phyloP scores from a whole-genome alignment of 1,140 invertebrate species.

The Lethrus apterus region DNA sequence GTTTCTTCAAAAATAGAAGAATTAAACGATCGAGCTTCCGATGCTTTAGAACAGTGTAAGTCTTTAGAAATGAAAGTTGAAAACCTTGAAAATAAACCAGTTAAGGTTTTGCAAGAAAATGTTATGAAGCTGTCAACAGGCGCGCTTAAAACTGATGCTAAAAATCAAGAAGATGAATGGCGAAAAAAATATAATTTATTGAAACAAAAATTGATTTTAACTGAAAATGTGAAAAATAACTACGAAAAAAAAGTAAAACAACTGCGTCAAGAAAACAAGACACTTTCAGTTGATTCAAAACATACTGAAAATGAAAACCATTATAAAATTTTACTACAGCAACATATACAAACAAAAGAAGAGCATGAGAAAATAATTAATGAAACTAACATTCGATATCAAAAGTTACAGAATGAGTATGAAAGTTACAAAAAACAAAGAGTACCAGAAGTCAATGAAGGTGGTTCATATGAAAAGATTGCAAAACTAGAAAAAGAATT shows the following conservation, averaged over 20 bases:
- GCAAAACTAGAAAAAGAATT: conserved; percentile 18
- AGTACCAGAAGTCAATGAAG: conserved; percentile 11
- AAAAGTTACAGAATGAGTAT: conserved; percentile 13
- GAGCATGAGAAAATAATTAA: conserved; percentile 22
- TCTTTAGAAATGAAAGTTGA: conserved; percentile 13
- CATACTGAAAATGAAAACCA: conserved; percentile 11
- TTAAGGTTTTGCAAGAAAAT: conserved; percentile 22
- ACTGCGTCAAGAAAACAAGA: conserved; percentile 29
- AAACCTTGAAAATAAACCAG: conserved; percentile 7
- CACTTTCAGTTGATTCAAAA: background rate
- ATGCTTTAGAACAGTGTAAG: conserved; percentile 20
- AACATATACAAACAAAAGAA: conserved; percentile 24
- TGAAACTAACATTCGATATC: conserved; percentile 19
- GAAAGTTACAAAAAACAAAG: background rate
- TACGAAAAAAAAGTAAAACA: conserved; percentile 28
- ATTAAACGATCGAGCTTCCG: conserved; percentile 18
- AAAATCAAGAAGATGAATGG: conserved; percentile 25
- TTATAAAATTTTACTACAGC: conserved; percentile 23
- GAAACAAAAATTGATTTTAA: conserved; percentile 24
- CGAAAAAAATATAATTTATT: conserved; percentile 27
- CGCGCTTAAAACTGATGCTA: background rate
- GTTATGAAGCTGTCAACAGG: background rate
- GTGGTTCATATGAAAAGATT: background rate
- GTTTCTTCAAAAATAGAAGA: conserved; percentile 18
- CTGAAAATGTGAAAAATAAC: conserved; percentile 30